Base-by-base conservation (phyloP, 2,113 vertebrate species). In the Penelope pileata region DNA sequence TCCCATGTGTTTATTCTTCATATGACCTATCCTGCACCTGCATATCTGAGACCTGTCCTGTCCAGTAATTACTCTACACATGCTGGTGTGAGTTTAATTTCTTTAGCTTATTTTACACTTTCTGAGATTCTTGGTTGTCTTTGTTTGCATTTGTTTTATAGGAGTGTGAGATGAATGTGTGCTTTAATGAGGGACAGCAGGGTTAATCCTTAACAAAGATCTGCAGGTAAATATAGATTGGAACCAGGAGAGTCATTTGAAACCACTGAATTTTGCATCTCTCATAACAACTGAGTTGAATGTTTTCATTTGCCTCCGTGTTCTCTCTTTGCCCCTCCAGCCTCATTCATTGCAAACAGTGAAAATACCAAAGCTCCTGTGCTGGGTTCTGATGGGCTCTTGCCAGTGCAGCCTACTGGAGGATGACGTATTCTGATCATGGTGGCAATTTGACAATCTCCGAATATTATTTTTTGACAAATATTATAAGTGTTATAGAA, bases 401-500 rank as follows among this genome's bases (percentile, higher is more conserved):
- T 4, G 2, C 63, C 45, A 82, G 38, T 36, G 29, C 63, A 80
- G 60, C 42, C 78, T 47, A 3, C 48, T 86, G 79, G 68, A 84
- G 77, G 27, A 75, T 59, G 59, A 81, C 62, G 38, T 68, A n/a
- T 32, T 86, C 80, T 62, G 43, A 48, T 93, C 83, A 95, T 26
- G 69, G 88, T 93, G 90, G 91, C 93, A 97, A 86, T 94, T 69
- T 94, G 94, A 91, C 95, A 93, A 94, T 86, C 89, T 91, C 69
- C 17, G 86, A 88, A 88, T 90, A 64, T 75, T 95, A 93, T 91
- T 97, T 93, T 95, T 94, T 88, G 88, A 91, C 90, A 96, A 96
- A 96, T 90, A 96, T 77, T 89, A 1, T 83, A 96, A 96, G 95
- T 96, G 96, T 94, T 96, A 96, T 92, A 92, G 90, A 96, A 97